Conservation (phyloP, 2,113 vertebrate species). For the Gadus chalcogrammus region DNA sequence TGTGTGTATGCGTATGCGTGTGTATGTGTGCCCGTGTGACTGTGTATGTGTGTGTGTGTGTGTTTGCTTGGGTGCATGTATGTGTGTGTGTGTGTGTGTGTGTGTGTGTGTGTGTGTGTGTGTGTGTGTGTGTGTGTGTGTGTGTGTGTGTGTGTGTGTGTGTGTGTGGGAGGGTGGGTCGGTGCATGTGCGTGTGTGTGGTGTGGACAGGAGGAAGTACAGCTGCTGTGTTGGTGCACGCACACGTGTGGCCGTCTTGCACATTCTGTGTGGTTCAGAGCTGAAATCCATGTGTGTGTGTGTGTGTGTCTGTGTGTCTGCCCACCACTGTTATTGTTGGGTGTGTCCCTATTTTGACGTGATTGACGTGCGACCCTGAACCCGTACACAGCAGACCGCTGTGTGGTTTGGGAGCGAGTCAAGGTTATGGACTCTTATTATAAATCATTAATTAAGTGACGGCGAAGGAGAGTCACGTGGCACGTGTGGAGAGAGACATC, state of each 20-base stretch:
- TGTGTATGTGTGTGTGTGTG: no score
- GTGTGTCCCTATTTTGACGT: conserved; percentile 64
- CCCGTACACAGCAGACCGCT: conserved; percentile 38
- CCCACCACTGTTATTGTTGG: conserved; percentile 47
- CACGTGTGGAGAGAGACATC: conserved; percentile 12
- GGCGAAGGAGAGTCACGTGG: conserved; percentile 31
- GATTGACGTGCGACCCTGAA: conserved; percentile 65
- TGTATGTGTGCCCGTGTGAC: no score
- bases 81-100: no score
- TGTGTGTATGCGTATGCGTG: no score
- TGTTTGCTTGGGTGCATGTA: no score
- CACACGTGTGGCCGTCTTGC: no score
- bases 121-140: conserved; percentile 3
- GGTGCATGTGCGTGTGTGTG: conserved; percentile 4
- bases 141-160: not conserved
- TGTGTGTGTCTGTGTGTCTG: conserved; percentile 30
- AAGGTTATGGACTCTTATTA: conserved; percentile 58
- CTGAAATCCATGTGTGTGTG: not conserved
- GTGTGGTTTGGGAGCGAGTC: conserved; percentile 39
- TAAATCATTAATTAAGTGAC: conserved; percentile 59
- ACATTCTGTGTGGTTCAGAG: not conserved
- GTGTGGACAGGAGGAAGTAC: not conserved
- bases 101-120: not conserved
- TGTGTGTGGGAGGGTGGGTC: conserved; percentile 19
- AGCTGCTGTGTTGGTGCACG: not conserved